Percentiles rank a stretch among this genome's conserved stretches.
Conservation (phyloP, 2,113 vertebrate genomes). For the Sceloporus undulatus region DNA sequence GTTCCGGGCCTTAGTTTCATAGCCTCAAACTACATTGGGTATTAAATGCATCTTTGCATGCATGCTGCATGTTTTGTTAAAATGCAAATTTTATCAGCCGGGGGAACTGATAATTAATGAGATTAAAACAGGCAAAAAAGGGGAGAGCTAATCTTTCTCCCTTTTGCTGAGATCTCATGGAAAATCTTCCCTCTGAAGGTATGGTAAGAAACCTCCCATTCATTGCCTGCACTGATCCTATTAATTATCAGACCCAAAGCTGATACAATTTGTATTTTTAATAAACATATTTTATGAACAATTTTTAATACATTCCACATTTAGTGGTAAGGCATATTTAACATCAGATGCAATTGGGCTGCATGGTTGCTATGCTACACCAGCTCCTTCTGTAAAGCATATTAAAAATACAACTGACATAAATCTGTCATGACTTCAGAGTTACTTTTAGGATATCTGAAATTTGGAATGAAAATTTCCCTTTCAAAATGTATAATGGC, state of each 20-base stretch:
- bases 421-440: not conserved
- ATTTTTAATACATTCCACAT: not conserved
- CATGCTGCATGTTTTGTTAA: not conserved
- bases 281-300: not conserved
- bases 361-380: not conserved
- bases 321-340: not conserved
- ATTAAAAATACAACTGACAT: not conserved
- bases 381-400: not conserved
- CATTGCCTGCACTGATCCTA: not conserved
- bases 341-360: not conserved
- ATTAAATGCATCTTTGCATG: not conserved
- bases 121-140: not conserved
- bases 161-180: not conserved
- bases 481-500: not conserved
- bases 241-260: not conserved
- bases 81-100: not conserved
- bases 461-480: not conserved
- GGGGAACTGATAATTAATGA: not conserved
- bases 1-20: not conserved
- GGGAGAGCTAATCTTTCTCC: not conserved
- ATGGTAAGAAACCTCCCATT: not conserved
- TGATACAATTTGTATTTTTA: not conserved
- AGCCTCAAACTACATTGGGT: not conserved
- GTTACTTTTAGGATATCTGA: not conserved
- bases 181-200: not conserved